Percentiles rank a stretch among this genome's conserved stretches.
Evolutionary conservation across 1,140 invertebrate genomes (phyloP).

Genomic region (Limonius californicus): DNA sequence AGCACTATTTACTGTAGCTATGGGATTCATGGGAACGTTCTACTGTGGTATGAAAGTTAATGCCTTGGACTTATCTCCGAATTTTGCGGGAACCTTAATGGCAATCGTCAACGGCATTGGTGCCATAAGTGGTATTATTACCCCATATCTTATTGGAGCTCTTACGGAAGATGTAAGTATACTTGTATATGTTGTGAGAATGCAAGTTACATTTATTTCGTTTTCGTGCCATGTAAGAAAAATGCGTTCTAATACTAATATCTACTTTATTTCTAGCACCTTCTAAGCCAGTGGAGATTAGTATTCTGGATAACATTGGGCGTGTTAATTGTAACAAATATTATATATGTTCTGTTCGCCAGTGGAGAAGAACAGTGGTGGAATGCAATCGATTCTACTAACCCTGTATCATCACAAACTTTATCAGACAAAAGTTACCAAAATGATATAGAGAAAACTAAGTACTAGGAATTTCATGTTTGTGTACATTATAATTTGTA

Average conservation of each 20-base stretch:
- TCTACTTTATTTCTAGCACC: conserved; percentile 54
- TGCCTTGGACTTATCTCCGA: conserved; percentile 77
- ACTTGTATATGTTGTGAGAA: background rate
- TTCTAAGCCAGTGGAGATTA: conserved; percentile 70
- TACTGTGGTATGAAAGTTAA: conserved; percentile 77
- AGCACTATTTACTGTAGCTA: conserved; percentile 63
- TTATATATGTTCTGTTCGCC: conserved; percentile 68
- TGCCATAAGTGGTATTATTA: conserved; percentile 74
- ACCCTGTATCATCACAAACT: too few species aligned
- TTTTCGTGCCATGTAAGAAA: too few species aligned
- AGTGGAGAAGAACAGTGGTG: conserved; percentile 70
- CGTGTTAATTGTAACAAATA: conserved; percentile 67
- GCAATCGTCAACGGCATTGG: conserved; percentile 82
- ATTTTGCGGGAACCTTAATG: conserved; percentile 78
- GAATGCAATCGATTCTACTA: conserved; percentile 46
- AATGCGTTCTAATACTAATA: conserved; percentile 17
- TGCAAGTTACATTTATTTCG: background rate
- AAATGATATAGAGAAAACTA: too few species aligned
- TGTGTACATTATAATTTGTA: too few species aligned
- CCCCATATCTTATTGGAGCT: conserved; percentile 69
- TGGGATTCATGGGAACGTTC: conserved; percentile 72
- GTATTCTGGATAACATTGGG: conserved; percentile 80
- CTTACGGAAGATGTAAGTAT: conserved; percentile 39
- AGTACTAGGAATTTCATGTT: too few species aligned
- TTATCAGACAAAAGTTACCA: too few species aligned